phyloP scores from a whole-genome alignment of 2,888 invertebrate species.

The Andrena praecox region DNA sequence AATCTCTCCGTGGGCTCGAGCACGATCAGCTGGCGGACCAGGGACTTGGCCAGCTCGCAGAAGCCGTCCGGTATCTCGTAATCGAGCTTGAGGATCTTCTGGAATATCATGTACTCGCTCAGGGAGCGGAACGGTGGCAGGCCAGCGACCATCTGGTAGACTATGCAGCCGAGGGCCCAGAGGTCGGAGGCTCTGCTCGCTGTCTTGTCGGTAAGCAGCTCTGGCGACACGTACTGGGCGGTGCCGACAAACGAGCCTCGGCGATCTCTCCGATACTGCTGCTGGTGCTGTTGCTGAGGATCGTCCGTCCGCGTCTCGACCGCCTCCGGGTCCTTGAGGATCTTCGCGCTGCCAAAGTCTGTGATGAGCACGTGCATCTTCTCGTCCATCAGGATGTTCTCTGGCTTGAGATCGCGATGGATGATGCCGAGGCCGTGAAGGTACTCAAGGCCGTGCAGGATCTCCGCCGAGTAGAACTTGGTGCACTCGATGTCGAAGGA shows the following conservation, averaged over 20 bases:
- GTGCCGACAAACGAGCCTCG: constrained; percentile 98
- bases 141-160: constrained; percentile 98
- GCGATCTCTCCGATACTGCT: constrained; percentile 86
- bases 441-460: constrained; percentile 95
- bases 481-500: constrained; percentile 95
- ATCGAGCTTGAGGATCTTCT: constrained; percentile 96
- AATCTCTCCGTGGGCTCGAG: constrained; percentile 92
- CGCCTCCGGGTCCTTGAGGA: constrained; percentile 86
- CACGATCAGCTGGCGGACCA: constrained; percentile 94
- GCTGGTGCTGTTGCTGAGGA: constrained; percentile 70
- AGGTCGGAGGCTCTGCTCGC: constrained; percentile 94
- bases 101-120: constrained; percentile 98
- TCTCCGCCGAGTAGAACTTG: constrained; percentile 97
- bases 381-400: constrained; percentile 98
- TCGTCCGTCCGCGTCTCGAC: constrained; percentile 57
- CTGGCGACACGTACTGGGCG: constrained; percentile 99
- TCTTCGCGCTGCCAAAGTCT: constrained; percentile 98
- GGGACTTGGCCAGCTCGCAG: constrained; percentile 92
- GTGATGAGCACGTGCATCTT: constrained; percentile 98
- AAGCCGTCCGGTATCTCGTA: constrained; percentile 98
- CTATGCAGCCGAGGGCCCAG: constrained; percentile 98
- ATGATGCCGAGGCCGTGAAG: constrained; percentile 95
- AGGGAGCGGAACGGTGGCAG: constrained; percentile 96
- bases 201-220: constrained; percentile 93
- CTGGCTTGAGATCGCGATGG: constrained; percentile 98